Percentiles rank a stretch among this genome's conserved stretches.
Conservation (phyloP, 92 coral and sea anemone species). For the Ricordea florida region DNA sequence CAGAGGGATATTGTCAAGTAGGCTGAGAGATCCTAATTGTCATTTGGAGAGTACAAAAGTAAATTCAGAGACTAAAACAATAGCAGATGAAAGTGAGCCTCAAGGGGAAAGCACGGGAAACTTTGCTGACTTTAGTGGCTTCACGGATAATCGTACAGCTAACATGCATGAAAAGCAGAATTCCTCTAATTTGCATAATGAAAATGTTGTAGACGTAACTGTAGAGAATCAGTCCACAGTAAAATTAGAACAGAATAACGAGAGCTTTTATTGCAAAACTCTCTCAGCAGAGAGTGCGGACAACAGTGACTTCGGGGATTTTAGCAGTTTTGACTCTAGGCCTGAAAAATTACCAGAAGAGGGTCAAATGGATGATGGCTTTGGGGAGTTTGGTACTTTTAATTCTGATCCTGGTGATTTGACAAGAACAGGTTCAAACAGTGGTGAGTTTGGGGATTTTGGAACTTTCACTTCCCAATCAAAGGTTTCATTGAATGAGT, state of each 20-base stretch:
- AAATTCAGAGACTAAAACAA: neutral
- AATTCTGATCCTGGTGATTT: too few relatives aligned
- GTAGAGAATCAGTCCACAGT: too few relatives aligned
- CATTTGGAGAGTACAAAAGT: too few relatives aligned
- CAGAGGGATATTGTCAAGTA: too few relatives aligned
- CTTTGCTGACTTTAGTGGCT: neutral
- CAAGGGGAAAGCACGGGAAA: neutral
- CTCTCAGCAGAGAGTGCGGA: too few relatives aligned
- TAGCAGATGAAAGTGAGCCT: neutral
- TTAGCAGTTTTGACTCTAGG: neutral
- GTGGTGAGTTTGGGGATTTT: constrained; percentile 29
- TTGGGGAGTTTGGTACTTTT: constrained; percentile 20
- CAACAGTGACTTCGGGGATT: constrained; percentile 32
- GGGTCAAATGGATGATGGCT: neutral
- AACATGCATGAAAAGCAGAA: neutral
- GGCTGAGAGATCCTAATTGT: too few relatives aligned
- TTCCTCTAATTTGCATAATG: neutral
- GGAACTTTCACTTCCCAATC: neutral
- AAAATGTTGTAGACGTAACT: neutral
- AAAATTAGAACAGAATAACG: neutral
- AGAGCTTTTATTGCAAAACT: too few relatives aligned
- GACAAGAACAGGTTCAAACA: too few relatives aligned
- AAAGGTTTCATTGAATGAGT: neutral
- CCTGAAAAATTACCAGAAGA: neutral
- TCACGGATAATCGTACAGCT: neutral